Conservation (phyloP, 2,113 vertebrate species). For the Turnix velox region DNA sequence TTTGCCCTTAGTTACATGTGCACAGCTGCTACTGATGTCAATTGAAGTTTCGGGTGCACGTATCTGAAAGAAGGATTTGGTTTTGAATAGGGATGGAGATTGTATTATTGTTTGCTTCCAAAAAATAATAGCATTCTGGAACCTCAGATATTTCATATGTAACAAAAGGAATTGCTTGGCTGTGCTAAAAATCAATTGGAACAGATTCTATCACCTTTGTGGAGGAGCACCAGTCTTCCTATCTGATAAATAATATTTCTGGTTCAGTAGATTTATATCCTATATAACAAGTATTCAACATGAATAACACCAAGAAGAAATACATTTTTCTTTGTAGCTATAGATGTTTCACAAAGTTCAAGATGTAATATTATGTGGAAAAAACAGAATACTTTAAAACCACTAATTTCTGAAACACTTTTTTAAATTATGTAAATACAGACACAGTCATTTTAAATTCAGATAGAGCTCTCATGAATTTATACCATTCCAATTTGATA, state of each 20-base stretch:
- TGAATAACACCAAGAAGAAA: background rate
- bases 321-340: background rate
- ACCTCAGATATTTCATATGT: background rate
- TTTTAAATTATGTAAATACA: background rate
- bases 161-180: background rate
- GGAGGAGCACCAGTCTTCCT: background rate
- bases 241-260: background rate
- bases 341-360: background rate
- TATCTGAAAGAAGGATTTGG: background rate
- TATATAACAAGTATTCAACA: background rate
- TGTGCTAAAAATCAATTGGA: background rate
- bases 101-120: background rate
- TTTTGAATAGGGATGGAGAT: background rate
- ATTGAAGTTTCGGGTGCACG: background rate
- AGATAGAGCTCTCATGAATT: background rate
- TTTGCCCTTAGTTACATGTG: background rate
- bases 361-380: background rate
- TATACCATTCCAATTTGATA: background rate
- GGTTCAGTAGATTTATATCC: background rate
- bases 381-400: background rate
- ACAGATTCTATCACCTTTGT: background rate
- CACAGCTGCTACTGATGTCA: background rate
- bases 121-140: background rate
- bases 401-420: background rate
- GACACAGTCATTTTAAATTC: background rate